These are phyloP conservation scores for Metacarcinus magister DNA, from an alignment of 2,888 invertebrate species.

Conservation along the genomic window DNA sequence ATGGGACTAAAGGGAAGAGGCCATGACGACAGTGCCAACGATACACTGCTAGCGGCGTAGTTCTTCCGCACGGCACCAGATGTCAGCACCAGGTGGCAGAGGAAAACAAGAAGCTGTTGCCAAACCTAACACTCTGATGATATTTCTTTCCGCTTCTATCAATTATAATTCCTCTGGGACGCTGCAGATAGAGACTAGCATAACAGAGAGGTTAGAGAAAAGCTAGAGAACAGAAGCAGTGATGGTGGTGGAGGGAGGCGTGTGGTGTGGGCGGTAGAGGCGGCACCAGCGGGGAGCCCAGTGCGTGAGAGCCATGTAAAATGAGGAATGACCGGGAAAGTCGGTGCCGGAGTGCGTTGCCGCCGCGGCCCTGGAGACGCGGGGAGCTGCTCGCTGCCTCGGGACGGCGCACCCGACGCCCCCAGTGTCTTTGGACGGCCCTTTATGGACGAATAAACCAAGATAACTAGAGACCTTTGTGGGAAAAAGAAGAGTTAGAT, in stretches of 20 bases:
- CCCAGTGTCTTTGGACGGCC: slow-evolving; percentile 27
- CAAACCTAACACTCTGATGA: not conserved
- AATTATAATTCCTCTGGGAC: not conserved
- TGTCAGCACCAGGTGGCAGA: slow-evolving; percentile 68
- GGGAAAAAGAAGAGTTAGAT: slow-evolving; percentile 47
- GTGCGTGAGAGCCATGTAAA: slow-evolving; percentile 74
- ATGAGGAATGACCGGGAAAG: slow-evolving; percentile 77
- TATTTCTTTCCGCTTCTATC: not conserved
- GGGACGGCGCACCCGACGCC: slow-evolving; percentile 45
- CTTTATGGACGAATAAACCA: slow-evolving; percentile 51
- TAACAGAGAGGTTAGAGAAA: not conserved
- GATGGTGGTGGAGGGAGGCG: not conserved
- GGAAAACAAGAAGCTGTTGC: slow-evolving; percentile 62
- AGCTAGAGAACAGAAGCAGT: not conserved
- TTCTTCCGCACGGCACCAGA: slow-evolving; percentile 60
- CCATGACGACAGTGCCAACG: slow-evolving; percentile 50
- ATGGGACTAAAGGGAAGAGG: slow-evolving; percentile 53
- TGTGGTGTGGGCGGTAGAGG: slow-evolving; percentile 11
- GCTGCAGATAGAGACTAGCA: not conserved
- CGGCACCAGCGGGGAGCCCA: slow-evolving; percentile 67
- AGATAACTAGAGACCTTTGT: slow-evolving; percentile 5
- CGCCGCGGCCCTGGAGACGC: not conserved
- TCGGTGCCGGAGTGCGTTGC: slow-evolving; percentile 57
- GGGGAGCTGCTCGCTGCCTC: slow-evolving; percentile 1
- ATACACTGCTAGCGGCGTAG: slow-evolving; percentile 14